These are phyloP conservation scores for Brachionus angularis DNA, from an alignment of 1,140 invertebrate genomes.

Conservation along the genomic window DNA sequence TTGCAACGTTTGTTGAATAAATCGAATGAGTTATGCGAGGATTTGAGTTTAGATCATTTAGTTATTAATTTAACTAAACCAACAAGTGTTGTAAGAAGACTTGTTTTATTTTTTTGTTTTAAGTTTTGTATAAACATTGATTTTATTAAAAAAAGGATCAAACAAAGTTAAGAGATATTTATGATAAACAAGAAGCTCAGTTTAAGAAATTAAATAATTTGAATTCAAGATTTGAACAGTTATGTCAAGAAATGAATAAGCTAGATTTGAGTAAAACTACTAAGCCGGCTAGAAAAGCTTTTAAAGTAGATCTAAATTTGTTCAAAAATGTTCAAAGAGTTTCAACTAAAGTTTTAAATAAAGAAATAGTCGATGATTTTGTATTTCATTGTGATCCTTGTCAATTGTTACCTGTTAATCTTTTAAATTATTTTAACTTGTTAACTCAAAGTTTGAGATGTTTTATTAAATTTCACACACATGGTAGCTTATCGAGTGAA, in stretches of 20 bases:
- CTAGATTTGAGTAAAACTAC: too few species aligned
- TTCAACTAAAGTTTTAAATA: neutral
- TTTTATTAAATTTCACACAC: constrained; percentile 10
- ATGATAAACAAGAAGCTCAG: constrained; percentile 1
- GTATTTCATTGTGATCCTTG: neutral
- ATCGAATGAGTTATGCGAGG: constrained; percentile 37
- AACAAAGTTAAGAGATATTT: too few species aligned
- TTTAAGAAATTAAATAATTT: constrained; percentile 12
- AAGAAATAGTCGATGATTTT: constrained; percentile 11
- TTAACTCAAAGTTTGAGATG: neutral
- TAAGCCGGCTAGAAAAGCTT: neutral
- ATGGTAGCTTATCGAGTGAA: neutral
- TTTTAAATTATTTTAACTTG: constrained; percentile 1
- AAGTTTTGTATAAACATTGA: too few species aligned
- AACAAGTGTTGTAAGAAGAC: neutral
- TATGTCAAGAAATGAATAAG: neutral
- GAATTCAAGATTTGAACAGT: neutral
- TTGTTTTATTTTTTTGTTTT: too few species aligned
- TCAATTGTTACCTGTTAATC: neutral
- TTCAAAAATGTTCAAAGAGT: constrained; percentile 10
- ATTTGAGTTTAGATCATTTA: constrained; percentile 8
- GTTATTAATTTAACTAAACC: neutral
- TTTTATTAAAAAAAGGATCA: too few species aligned
- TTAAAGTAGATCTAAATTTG: neutral
- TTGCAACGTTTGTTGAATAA: constrained; percentile 10